Base-by-base conservation (phyloP, 2,888 invertebrate genomes). In the Andrena praecox region DNA sequence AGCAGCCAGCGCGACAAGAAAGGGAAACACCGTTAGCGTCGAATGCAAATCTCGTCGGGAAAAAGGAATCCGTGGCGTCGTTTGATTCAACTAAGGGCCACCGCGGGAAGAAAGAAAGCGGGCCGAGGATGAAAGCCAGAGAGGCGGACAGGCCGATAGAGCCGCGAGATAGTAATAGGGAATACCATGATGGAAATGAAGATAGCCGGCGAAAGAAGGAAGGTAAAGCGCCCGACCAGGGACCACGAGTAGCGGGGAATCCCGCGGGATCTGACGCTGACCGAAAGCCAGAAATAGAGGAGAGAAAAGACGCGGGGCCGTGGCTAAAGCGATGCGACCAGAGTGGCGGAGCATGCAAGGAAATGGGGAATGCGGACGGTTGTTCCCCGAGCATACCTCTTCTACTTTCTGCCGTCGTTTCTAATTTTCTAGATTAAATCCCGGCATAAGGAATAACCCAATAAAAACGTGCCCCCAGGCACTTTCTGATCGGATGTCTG, bases 261-360 rank as follows among this genome's bases (percentile, higher is more conserved):
- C 89, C 87, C 88, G 82, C 76, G 89, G 89, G 90, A 89, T 82
- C 86, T 78, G 86, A 82, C 85, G 87, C 87, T 87, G 84, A 87
- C 85, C 87, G 86, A 84, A 86, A 84, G 82, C 80, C 72, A 83
- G 77, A 77, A 85, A 87, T 87, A 84, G 85, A 78, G 78, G 77
- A 85, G 86, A 82, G 73, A 85, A 54, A 60, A 64, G 77, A 66
- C 67, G 35, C 64, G 56, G 64, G 48, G 50, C 7, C 59, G 42
- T 70, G 81, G 73, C 78, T 69, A 69, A 77, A 82, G 68, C 77
- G 85, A 83, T 71, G 72, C 77, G 75, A 69, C 56, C 67, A 67
- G 77, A 80, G 83, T 70, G 75, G 75, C 62, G 63, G 75, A 70
- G 70, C 70, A 56, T 62, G 68, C 35, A 56, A 66, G 68, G 64